Conservation (phyloP, 2,797 vertebrate species). For the Tokudaia muenninki region DNA sequence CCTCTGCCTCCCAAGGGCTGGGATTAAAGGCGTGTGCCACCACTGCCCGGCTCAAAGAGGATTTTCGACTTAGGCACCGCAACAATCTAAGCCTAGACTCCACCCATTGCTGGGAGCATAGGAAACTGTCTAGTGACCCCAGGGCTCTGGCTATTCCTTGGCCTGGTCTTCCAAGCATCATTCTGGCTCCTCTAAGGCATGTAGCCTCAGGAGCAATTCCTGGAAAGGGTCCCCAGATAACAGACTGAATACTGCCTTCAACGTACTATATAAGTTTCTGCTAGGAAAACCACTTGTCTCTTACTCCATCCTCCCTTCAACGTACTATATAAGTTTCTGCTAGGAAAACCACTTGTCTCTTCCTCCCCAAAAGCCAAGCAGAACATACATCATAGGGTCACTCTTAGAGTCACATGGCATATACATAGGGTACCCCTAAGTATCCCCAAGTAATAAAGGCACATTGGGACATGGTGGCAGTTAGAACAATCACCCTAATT, state of each 20-base stretch:
- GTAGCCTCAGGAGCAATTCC: not conserved
- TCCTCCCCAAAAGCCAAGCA: conserved; percentile 36
- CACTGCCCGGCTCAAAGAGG: not conserved
- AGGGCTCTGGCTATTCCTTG: not conserved
- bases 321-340: not conserved
- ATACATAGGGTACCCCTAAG: not conserved
- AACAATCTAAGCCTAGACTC: not conserved
- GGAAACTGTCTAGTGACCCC: not conserved
- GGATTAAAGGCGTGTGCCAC: no score
- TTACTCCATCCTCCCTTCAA: conserved; percentile 59
- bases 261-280: not conserved
- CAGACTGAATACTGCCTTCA: conserved; percentile 44
- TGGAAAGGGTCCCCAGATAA: conserved; percentile 26
- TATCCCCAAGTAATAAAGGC: not conserved
- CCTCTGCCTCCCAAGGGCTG: no score
- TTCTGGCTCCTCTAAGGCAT: not conserved
- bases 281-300: not conserved
- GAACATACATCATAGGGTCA: not conserved
- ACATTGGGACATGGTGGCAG: not conserved
- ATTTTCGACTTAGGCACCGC: not conserved
- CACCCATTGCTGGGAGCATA: not conserved
- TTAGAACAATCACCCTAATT: conserved; percentile 18
- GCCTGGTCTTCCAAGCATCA: not conserved
- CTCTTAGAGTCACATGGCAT: not conserved
- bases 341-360: not conserved